Evolutionary conservation across 2,888 invertebrate species (phyloP).

Genomic region (Dolichomitus sp.): DNA sequence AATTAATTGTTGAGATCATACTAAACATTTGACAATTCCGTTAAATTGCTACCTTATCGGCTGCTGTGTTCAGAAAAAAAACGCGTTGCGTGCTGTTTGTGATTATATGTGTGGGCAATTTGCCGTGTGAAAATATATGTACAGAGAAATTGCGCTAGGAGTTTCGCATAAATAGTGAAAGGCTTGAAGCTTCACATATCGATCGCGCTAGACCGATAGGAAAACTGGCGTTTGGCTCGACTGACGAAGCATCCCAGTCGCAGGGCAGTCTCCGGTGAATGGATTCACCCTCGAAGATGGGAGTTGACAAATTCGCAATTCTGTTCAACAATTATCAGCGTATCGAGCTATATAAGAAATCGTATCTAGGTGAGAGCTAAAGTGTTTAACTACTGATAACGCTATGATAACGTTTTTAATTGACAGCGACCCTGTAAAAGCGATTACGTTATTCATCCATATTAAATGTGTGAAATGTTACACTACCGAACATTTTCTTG

Average conservation of each 20-base stretch:
- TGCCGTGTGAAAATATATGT: not conserved
- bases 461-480: not conserved
- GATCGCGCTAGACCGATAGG: not conserved
- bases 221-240: slow-evolving; percentile 1
- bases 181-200: not conserved
- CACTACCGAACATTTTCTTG: not conserved
- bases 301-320: slow-evolving; percentile 68
- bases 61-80: not conserved
- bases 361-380: slow-evolving; percentile 77
- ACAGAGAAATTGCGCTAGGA: not conserved
- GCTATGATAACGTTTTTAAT: not conserved
- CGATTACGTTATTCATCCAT: not conserved
- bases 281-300: slow-evolving; percentile 74
- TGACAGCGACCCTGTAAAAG: not conserved
- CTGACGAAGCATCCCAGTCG: slow-evolving; percentile 24
- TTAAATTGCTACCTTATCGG: not conserved
- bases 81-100: not conserved
- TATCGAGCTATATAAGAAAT: slow-evolving; percentile 76
- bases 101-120: not conserved
- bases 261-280: slow-evolving; percentile 37
- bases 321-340: slow-evolving; percentile 70
- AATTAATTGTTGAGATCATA: no score
- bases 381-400: slow-evolving; percentile 12
- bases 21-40: not conserved
- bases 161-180: not conserved